Evolutionary conservation across 92 coral and sea anemone genomes (phyloP).

Genomic region (Phenganax stokvisi): DNA sequence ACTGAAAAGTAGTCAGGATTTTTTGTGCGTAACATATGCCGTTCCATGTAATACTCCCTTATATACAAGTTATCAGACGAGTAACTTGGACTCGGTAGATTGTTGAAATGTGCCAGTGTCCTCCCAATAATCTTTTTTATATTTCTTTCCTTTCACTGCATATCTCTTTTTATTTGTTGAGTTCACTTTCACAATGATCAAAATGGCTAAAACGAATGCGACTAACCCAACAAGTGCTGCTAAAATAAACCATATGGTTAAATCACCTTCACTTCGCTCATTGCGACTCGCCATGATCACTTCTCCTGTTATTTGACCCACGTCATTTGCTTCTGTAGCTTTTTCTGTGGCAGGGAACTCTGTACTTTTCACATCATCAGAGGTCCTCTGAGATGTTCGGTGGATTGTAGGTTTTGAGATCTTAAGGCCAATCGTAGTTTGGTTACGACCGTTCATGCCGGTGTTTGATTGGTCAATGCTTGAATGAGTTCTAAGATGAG

Average conservation of each 20-base stretch:
- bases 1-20: no score
- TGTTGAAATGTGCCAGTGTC: constrained; percentile 12
- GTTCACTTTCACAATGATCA: constrained; percentile 28
- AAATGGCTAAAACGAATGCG: constrained; percentile 18
- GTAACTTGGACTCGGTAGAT: not conserved
- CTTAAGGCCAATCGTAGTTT: not conserved
- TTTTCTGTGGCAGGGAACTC: not conserved
- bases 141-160: not conserved
- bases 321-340: not conserved
- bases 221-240: constrained; percentile 23
- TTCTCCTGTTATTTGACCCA: not conserved
- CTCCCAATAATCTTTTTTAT: not conserved
- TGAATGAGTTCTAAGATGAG: not conserved
- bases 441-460: not conserved
- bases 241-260: constrained; percentile 17
- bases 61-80: not conserved
- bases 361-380: not conserved
- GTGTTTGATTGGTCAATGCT: not conserved
- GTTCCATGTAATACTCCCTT: not conserved
- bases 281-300: constrained; percentile 12
- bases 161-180: constrained; percentile 23
- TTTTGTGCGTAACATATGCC: no score
- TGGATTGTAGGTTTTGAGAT: not conserved
- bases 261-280: constrained; percentile 25
- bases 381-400: not conserved